A percentile compares a stretch with the other conserved stretches of the same genome.
phyloP scores from a whole-genome alignment of 1,140 invertebrate species.

The Drosophila novamexicana region DNA sequence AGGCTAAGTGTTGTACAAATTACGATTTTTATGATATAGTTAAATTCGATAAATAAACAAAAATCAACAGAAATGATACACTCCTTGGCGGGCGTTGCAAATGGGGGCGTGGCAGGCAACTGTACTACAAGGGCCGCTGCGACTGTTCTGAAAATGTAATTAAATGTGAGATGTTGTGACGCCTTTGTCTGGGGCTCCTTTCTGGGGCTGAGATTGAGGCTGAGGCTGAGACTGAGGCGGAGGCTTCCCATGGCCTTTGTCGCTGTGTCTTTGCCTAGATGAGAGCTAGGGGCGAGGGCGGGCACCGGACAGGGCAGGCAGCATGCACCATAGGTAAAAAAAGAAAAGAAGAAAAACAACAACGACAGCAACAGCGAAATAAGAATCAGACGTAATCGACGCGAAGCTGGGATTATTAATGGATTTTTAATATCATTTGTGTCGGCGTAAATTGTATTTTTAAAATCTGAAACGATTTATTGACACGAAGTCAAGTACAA shows the following conservation, averaged over 20 bases:
- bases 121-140: constrained; percentile 1
- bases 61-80: not conserved
- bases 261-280: constrained; percentile 18
- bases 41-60: constrained; percentile 19
- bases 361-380: not conserved
- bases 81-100: not conserved
- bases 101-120: constrained; percentile 43
- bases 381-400: constrained; percentile 63
- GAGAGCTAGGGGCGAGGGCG: constrained; percentile 13
- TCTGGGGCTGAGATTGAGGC: not conserved
- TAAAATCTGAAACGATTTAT: constrained; percentile 77
- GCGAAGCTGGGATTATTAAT: constrained; percentile 73
- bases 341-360: not conserved
- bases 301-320: not conserved
- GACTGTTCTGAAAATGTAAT: constrained; percentile 60
- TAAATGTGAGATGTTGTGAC: constrained; percentile 77
- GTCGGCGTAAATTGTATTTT: constrained; percentile 79
- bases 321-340: constrained; percentile 1
- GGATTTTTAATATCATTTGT: constrained; percentile 83
- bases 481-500: constrained; percentile 80
- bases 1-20: constrained; percentile 4
- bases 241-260: constrained; percentile 60
- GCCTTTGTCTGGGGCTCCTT: constrained; percentile 54
- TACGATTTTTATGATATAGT: constrained; percentile 12
- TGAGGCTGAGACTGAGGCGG: not conserved